A percentile compares a stretch with the other conserved stretches of the same genome.
phyloP scores from a whole-genome alignment of 2,113 vertebrate species.

The Phaethon lepturus region DNA sequence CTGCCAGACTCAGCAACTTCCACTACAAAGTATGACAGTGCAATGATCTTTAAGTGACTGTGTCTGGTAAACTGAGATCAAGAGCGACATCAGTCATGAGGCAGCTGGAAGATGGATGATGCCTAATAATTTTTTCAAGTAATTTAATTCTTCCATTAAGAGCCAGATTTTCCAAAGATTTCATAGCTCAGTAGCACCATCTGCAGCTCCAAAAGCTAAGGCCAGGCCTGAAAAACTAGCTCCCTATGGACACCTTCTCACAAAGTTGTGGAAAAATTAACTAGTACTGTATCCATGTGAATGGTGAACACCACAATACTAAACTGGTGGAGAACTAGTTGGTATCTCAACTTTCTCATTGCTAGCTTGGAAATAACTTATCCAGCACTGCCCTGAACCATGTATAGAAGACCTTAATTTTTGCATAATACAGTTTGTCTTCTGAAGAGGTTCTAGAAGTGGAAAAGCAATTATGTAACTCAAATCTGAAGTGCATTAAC shows the following conservation, averaged over 20 bases:
- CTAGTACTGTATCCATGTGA: neutral
- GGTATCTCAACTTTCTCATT: neutral
- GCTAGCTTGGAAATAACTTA: neutral
- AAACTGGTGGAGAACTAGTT: neutral
- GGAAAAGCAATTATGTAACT: neutral
- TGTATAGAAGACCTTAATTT: neutral
- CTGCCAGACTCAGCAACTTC: neutral
- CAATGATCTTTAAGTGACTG: neutral
- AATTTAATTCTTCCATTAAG: neutral
- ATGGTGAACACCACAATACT: neutral
- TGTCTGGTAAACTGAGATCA: neutral
- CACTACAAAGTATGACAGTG: neutral
- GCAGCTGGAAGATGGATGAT: neutral
- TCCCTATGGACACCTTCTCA: neutral
- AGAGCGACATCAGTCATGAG: neutral
- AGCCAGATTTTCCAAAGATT: neutral
- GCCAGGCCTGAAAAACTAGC: neutral
- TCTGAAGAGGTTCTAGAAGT: neutral
- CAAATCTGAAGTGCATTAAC: neutral
- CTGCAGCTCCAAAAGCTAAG: conserved; percentile 14
- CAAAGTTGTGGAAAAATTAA: neutral
- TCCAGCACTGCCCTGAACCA: neutral
- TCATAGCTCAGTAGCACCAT: conserved; percentile 55
- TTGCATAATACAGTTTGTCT: neutral
- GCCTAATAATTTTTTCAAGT: neutral